A percentile compares a stretch with the other conserved stretches of the same genome.
Evolutionary conservation across 2,888 invertebrate species (phyloP).

Genomic region (Spodoptera littoralis): DNA sequence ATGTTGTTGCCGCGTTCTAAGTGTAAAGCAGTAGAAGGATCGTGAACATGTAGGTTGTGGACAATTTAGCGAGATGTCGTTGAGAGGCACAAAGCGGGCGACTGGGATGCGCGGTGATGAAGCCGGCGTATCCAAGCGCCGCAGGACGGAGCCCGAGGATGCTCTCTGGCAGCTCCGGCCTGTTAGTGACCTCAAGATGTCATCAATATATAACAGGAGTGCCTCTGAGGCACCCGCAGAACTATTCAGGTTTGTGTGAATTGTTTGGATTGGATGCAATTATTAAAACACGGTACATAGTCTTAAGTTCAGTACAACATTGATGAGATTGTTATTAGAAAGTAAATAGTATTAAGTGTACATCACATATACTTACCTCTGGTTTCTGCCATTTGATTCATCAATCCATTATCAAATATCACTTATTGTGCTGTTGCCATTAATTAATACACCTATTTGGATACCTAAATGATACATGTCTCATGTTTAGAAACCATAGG

Average conservation of each 20-base stretch:
- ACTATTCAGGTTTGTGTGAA: conserved; percentile 90
- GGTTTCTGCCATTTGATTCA: conserved; percentile 9
- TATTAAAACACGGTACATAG: conserved; percentile 28
- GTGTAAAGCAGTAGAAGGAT: conserved; percentile 82
- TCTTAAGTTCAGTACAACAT: conserved; percentile 8
- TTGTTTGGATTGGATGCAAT: conserved; percentile 49
- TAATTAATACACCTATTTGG: neutral
- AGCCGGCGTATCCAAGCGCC: conserved; percentile 82
- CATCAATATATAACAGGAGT: conserved; percentile 95
- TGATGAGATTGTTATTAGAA: conserved; percentile 6
- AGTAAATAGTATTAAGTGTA: conserved; percentile 22
- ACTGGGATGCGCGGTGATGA: conserved; percentile 82
- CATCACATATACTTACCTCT: conserved; percentile 2
- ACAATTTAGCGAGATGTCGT: conserved; percentile 79
- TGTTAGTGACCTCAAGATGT: conserved; percentile 95
- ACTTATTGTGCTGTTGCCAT: neutral
- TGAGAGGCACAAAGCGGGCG: conserved; percentile 86
- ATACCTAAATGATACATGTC: too few relatives aligned
- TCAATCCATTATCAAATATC: neutral
- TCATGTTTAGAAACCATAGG: too few relatives aligned
- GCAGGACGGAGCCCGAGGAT: conserved; percentile 83
- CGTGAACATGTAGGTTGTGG: conserved; percentile 87
- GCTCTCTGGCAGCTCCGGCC: conserved; percentile 94
- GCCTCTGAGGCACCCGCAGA: conserved; percentile 95
- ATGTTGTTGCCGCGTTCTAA: conserved; percentile 86